phyloP scores from a whole-genome alignment of 1,140 invertebrate genomes.

The Orius insidiosus region DNA sequence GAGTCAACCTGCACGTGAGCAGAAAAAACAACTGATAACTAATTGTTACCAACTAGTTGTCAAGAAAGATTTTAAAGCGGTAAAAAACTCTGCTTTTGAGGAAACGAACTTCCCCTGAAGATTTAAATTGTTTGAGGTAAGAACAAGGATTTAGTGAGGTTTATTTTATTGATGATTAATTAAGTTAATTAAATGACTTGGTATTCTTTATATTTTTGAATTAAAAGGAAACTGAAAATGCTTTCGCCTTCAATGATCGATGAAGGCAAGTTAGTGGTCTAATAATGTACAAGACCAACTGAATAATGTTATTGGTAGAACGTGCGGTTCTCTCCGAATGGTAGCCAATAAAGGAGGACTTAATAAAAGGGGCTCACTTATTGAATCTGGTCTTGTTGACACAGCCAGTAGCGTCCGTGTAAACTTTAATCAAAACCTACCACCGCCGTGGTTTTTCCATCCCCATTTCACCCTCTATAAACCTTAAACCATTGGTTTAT shows the following conservation, averaged over 20 bases:
- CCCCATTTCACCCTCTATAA: conserved; percentile 16
- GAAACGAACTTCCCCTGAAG: no score
- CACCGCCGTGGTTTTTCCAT: conserved; percentile 16
- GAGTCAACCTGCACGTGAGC: no score
- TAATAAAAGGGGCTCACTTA: conserved; percentile 19
- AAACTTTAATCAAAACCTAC: conserved; percentile 20
- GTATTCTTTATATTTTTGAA: no score
- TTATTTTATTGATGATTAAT: no score
- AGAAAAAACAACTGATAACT: no score
- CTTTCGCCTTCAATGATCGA: background rate
- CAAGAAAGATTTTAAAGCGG: no score
- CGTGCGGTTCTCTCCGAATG: conserved; percentile 11
- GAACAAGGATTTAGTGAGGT: no score
- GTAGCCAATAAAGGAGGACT: conserved; percentile 14
- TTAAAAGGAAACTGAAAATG: no score
- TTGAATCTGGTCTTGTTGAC: conserved; percentile 20
- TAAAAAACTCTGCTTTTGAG: no score
- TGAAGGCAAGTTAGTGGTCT: conserved; percentile 16
- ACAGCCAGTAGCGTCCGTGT: conserved; percentile 16
- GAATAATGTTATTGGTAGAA: conserved; percentile 19
- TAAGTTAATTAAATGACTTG: no score
- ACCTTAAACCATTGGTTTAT: conserved; percentile 25
- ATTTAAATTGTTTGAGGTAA: no score
- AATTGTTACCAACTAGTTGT: no score
- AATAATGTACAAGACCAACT: conserved; percentile 18